Evolutionary conservation across 2,113 vertebrate species (phyloP).

Genomic region (Sakesphorus luctuosus): DNA sequence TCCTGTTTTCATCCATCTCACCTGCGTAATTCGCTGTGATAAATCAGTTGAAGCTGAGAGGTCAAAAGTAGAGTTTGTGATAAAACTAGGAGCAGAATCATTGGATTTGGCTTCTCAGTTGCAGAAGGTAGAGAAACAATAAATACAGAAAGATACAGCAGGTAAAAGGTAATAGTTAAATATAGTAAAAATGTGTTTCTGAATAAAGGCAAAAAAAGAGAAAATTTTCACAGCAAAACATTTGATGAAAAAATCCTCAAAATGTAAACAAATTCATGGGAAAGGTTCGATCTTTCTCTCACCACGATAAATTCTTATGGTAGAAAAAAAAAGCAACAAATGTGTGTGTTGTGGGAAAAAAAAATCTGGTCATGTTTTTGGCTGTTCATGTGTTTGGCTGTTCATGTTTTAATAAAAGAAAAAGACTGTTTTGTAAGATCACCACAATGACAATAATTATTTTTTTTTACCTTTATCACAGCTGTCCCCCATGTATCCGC

Average conservation of each 20-base stretch:
- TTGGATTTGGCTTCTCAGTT: constrained; percentile 68
- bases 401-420: constrained; percentile 33
- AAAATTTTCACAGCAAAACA: constrained; percentile 47
- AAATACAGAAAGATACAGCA: constrained; percentile 59
- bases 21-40: constrained; percentile 82
- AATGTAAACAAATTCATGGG: constrained; percentile 3
- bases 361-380: constrained; percentile 42
- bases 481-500: constrained; percentile 90
- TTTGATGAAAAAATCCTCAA: constrained; percentile 30
- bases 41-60: constrained; percentile 82
- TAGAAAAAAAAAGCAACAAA: constrained; percentile 8
- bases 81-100: constrained; percentile 74
- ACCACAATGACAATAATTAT: not conserved
- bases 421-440: not conserved
- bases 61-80: constrained; percentile 78
- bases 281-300: not conserved
- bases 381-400: constrained; percentile 32
- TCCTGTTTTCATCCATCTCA: constrained; percentile 80
- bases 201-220: constrained; percentile 26
- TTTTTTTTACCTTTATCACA: constrained; percentile 90
- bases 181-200: constrained; percentile 53
- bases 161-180: constrained; percentile 60
- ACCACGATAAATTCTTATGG: not conserved
- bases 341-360: constrained; percentile 36
- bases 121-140: constrained; percentile 56